These are phyloP conservation scores for Myotis davidii DNA, from an alignment of 2,113 vertebrate species.

Conservation along the genomic window DNA sequence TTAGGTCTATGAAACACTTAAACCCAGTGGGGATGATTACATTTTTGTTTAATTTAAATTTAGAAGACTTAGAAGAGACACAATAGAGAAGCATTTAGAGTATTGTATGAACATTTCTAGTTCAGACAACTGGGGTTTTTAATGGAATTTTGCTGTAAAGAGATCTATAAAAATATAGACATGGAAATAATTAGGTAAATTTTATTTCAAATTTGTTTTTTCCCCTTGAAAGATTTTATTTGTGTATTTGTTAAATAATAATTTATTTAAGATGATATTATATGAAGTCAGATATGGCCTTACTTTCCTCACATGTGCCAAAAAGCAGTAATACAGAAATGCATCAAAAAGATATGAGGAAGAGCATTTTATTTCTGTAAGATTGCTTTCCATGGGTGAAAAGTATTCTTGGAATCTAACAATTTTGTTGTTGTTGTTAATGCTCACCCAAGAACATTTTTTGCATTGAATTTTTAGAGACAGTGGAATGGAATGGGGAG, in stretches of 20 bases:
- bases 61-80: constrained; percentile 37
- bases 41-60: constrained; percentile 64
- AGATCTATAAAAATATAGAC: neutral
- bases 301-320: neutral
- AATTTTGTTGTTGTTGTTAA: no score
- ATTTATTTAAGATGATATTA: constrained; percentile 18
- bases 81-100: constrained; percentile 36
- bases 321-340: neutral
- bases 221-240: neutral
- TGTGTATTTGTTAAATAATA: neutral
- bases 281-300: neutral
- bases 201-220: neutral
- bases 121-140: constrained; percentile 17
- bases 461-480: no score
- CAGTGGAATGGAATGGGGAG: no score
- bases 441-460: no score
- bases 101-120: constrained; percentile 30
- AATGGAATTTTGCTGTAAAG: neutral
- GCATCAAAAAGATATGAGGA: neutral
- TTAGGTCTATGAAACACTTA: constrained; percentile 55
- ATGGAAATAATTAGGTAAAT: neutral
- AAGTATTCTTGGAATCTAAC: neutral
- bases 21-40: constrained; percentile 24
- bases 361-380: neutral
- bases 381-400: neutral